Evolutionary conservation across 2,888 invertebrate species (phyloP), one percentile per base, ranked within the genome.

Genomic region (Pheosia gnoma): DNA sequence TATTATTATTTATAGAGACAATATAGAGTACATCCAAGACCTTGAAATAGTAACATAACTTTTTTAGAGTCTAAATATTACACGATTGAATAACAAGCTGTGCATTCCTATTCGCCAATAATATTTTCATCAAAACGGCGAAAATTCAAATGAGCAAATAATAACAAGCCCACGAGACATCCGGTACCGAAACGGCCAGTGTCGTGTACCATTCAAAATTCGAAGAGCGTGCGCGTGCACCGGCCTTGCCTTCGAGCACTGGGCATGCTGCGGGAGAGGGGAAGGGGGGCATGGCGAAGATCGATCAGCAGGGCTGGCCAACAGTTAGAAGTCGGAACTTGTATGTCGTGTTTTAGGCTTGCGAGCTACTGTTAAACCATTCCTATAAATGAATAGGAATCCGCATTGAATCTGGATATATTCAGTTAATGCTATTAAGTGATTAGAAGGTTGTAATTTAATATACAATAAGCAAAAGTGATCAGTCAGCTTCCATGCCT

Each of bases 171-270:
- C 74, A 74, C 73, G 68, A 75, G 77, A 82, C 83, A 86, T 87
- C 87, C 88, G 86, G 84, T 78, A 81, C 77, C 77, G 63, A 78
- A 79, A 80, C 80, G 74, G 78, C 78, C 79, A 83, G 82, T 86
- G 85, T 87, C 82, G 82, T 84, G 73, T 68, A 73, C 70, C 80
- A 82, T 82, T 82, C 78, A 79, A 82, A 83, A 83, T 81, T 81
- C 82, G 78, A 80, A 71, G 76, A 83, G 78, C 80, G 81, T 82
- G 84, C 84, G 84, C 71, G 84, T 74, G 81, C 85, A 84, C 71
- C n/a, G 43, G 57, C n/a, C 8, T 84, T 85, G 85, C 89, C 91
- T 88, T 88, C 85, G 80, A 69, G 71, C 69, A 77, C 71, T 72
- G 85, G 85, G 82, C 83, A 80, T 81, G 71, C 67, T 59, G 75